Base-by-base conservation (phyloP, 2,113 vertebrate genomes). In the Globicephala melas region DNA sequence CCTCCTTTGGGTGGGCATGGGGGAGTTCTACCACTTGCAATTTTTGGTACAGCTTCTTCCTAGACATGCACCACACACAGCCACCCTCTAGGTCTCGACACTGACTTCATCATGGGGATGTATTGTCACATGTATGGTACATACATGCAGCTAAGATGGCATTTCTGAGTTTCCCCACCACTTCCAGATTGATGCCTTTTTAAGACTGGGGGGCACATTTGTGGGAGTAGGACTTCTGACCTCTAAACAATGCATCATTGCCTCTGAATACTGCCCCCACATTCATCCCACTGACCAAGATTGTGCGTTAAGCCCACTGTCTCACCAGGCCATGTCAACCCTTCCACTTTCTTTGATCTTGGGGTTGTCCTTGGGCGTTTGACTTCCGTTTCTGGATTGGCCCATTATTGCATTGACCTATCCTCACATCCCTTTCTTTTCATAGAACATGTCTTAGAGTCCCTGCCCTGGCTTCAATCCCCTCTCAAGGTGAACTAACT, bases 81-180 rank as follows among this genome's bases (percentile, higher is more conserved):
- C 23, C 23, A 7, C 47, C 21, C 50, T 53, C 33, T 31, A 5
- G 41, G 71, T 10, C n/a, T 13, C n/a, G 23, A 55, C 14, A 63
- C 13, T 0, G 0, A 44, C 63, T 7, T 31, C 63, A 20, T 1
- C 25, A 44, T 76, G 17, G 50, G 53, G 62, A 41, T 21, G 31
- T 18, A 18, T 36, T 58, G 65, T 17, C 21, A 25, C 50, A 4
- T 0, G 0, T 4, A 0, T 31, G 18, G 33, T 0, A 12, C 6
- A 1, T 9, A 26, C 50, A 5, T 7, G 36, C 3, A 17, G 55
- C 20, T 18, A 21, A 8, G 55, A 0, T 41, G 84, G 1, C 67
- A 13, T 47, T 60, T 13, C 31, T 60, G 55, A 36, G 38, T n/a
- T 82, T 50, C 80, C 18, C 74, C 5, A 15, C 73, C 11, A 17